phyloP scores from a whole-genome alignment of 1,140 invertebrate genomes.

The honey bee (Apis mellifera) region DNA sequence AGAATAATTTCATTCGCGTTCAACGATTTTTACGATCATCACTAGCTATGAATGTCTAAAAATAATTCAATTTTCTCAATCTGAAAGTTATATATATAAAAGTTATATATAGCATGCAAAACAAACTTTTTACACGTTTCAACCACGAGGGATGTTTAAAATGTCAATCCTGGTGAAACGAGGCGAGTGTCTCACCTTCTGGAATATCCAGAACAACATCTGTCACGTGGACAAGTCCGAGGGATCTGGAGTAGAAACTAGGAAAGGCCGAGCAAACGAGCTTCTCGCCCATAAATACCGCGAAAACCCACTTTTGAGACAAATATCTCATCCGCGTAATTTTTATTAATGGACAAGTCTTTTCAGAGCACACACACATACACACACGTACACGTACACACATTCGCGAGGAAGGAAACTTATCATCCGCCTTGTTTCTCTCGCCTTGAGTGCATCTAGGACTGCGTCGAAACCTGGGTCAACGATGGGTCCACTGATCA shows the following conservation, averaged over 20 bases:
- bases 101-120: not conserved
- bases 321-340: slow-evolving; percentile 35
- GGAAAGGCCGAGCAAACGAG: not conserved
- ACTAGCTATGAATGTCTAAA: not conserved
- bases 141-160: not conserved
- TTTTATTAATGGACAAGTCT: slow-evolving; percentile 9
- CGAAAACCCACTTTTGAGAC: slow-evolving; percentile 4
- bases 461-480: not conserved
- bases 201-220: not conserved
- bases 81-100: not conserved
- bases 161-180: not conserved
- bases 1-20: too few species aligned
- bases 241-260: not conserved
- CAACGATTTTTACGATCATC: not conserved
- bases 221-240: not conserved
- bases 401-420: not conserved
- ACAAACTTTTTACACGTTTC: not conserved
- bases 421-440: slow-evolving; percentile 12
- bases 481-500: not conserved
- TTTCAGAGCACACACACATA: not conserved
- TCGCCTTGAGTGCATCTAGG: not conserved
- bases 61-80: not conserved
- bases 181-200: too few species aligned
- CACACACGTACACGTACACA: too few species aligned
- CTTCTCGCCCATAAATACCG: slow-evolving; percentile 1